These are phyloP conservation scores for Masnerella sp. DNA, from an alignment of 2,888 invertebrate species.

Conservation along the genomic window DNA sequence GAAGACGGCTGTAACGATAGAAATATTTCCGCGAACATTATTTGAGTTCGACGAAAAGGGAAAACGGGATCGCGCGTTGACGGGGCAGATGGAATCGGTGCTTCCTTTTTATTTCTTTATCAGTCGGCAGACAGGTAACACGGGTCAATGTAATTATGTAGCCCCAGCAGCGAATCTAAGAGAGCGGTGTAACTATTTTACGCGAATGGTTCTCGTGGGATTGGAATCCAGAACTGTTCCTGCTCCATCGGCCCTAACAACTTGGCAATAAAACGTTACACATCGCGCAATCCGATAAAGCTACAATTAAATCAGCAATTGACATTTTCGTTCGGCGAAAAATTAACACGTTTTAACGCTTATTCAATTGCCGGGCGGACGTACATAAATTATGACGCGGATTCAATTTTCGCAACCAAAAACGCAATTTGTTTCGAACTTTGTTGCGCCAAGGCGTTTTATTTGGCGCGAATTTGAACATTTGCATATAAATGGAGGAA, in stretches of 20 bases:
- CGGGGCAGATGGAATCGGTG: slow-evolving; percentile 52
- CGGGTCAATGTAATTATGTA: slow-evolving; percentile 73
- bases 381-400: not conserved
- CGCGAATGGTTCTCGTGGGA: slow-evolving; percentile 69
- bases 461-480: slow-evolving; percentile 15
- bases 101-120: slow-evolving; percentile 58
- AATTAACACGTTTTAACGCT: slow-evolving; percentile 23
- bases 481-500: slow-evolving; percentile 27
- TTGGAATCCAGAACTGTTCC: slow-evolving; percentile 60
- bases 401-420: slow-evolving; percentile 19
- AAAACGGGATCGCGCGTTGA: slow-evolving; percentile 46
- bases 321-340: slow-evolving; percentile 40
- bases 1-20: slow-evolving; percentile 26
- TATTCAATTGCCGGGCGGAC: not conserved
- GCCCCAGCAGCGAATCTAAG: slow-evolving; percentile 65
- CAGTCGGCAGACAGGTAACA: slow-evolving; percentile 64
- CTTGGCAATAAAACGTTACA: slow-evolving; percentile 66
- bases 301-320: slow-evolving; percentile 57
- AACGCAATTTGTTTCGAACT: slow-evolving; percentile 2
- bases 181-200: slow-evolving; percentile 69
- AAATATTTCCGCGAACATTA: slow-evolving; percentile 30
- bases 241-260: slow-evolving; percentile 59
- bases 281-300: slow-evolving; percentile 60
- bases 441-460: not conserved
- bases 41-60: slow-evolving; percentile 47